Conservation (phyloP, 2,888 invertebrate genomes). For the Ischnus inquisitorius region DNA sequence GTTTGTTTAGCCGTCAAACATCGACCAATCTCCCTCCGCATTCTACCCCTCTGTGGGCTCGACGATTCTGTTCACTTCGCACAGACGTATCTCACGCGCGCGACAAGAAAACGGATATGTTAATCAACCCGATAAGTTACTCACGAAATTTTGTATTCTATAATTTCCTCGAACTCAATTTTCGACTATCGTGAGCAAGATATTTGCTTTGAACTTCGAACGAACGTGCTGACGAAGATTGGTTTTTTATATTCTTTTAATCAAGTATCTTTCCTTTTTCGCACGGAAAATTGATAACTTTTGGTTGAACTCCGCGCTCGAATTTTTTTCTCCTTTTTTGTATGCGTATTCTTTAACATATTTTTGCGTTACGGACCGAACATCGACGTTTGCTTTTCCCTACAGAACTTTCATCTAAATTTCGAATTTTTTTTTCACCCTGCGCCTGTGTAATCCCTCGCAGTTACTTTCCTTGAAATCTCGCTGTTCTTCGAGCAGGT, state of each 20-base stretch:
- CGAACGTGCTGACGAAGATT: neutral
- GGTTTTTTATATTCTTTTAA: too few relatives aligned
- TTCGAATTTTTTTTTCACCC: neutral
- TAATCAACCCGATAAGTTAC: constrained; percentile 3
- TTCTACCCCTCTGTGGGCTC: neutral
- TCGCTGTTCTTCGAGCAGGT: constrained; percentile 34
- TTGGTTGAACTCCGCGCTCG: too few relatives aligned
- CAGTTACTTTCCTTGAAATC: neutral
- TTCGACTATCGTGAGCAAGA: neutral
- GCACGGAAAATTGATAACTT: too few relatives aligned
- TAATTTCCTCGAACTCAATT: neutral
- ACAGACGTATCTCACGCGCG: constrained; percentile 3
- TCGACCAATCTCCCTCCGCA: neutral
- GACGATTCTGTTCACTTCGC: neutral
- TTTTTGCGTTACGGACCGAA: too few relatives aligned
- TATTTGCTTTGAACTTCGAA: neutral
- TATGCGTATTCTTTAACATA: too few relatives aligned
- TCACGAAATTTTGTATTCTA: neutral
- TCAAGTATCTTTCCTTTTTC: too few relatives aligned
- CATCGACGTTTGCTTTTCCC: too few relatives aligned
- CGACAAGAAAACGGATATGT: constrained; percentile 7
- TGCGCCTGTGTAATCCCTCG: neutral
- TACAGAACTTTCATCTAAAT: neutral
- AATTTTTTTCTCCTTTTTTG: too few relatives aligned
- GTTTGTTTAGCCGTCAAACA: constrained; percentile 14